Conservation (phyloP, 2,113 vertebrate species). For the Pundamilia nyererei region DNA sequence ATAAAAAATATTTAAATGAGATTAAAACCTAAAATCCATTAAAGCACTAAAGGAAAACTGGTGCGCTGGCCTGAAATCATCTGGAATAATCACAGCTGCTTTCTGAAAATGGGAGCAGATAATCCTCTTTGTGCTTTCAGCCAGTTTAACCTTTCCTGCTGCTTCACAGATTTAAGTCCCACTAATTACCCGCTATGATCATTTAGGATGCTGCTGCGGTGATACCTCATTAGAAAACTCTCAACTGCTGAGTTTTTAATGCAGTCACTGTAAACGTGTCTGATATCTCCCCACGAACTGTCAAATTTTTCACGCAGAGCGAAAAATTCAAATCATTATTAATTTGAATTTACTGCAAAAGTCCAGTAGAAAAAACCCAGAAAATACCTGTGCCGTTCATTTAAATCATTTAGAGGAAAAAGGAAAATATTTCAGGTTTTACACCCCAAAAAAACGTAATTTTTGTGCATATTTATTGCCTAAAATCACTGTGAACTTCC, state of each 20-base stretch:
- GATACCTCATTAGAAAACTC: neutral
- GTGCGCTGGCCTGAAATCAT: neutral
- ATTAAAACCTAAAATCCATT: neutral
- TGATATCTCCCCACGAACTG: neutral
- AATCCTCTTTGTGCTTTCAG: slow-evolving; percentile 35
- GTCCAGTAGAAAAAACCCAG: neutral
- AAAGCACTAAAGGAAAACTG: neutral
- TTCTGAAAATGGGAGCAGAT: neutral
- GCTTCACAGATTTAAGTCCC: neutral
- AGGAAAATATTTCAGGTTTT: neutral
- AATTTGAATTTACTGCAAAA: neutral
- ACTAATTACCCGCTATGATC: slow-evolving; percentile 3
- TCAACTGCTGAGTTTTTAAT: neutral
- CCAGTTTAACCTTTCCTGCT: slow-evolving; percentile 12
- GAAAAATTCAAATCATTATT: neutral
- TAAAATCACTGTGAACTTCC: neutral
- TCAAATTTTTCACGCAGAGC: neutral
- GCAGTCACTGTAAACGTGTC: neutral
- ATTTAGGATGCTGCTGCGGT: neutral
- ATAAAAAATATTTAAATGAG: neutral
- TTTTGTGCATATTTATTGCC: neutral
- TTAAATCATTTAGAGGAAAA: neutral
- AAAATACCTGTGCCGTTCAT: neutral
- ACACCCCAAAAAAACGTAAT: neutral
- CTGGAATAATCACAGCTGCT: neutral